These are phyloP conservation scores for Ischnura elegans DNA, from an alignment of 2,888 invertebrate genomes.

Conservation along the genomic window DNA sequence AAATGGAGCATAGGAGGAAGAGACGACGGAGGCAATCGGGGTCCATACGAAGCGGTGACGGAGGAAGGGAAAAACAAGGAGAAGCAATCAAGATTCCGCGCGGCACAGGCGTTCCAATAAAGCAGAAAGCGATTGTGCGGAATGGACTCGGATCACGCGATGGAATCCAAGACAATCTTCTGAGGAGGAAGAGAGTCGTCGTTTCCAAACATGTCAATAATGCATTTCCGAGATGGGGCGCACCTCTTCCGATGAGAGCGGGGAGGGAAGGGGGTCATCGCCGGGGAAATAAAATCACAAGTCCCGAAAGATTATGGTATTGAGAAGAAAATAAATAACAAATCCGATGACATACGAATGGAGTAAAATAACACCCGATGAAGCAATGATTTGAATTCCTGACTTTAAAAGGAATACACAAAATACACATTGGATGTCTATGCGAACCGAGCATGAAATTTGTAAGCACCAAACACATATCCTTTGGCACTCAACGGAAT, in stretches of 20 bases:
- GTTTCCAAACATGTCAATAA: conserved; percentile 18
- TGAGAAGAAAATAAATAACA: neutral
- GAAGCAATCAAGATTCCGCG: neutral
- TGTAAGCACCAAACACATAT: too few species aligned
- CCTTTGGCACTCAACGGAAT: too few species aligned
- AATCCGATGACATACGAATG: neutral
- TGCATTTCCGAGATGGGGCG: conserved; percentile 6
- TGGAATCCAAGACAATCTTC: conserved; percentile 15
- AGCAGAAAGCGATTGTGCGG: neutral
- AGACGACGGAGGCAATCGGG: neutral
- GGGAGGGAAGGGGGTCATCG: neutral
- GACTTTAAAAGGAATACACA: too few species aligned
- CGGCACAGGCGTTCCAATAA: neutral
- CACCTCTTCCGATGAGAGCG: neutral
- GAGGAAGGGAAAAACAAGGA: neutral
- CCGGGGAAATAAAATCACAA: neutral
- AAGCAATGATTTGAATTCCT: too few species aligned
- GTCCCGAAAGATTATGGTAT: neutral
- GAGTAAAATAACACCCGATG: too few species aligned
- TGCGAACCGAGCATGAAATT: too few species aligned
- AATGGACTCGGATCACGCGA: conserved; percentile 17
- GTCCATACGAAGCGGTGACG: neutral
- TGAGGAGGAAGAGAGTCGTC: neutral
- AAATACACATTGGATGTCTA: too few species aligned
- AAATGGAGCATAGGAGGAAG: neutral